Conservation (phyloP, 2,113 vertebrate species). For the Nipponia nippon region DNA sequence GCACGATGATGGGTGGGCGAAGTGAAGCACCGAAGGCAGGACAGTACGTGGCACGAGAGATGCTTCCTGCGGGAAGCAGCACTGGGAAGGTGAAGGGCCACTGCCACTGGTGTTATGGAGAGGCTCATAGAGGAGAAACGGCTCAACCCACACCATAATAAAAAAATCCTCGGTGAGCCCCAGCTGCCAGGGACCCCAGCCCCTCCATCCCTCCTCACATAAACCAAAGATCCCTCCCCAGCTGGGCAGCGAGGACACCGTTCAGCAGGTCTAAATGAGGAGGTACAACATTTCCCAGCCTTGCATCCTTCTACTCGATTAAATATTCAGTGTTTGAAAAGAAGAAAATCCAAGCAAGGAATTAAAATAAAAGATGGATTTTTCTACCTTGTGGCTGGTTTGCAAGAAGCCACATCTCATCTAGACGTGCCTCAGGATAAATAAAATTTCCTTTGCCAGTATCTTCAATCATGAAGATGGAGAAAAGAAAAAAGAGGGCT, state of each 20-base stretch:
- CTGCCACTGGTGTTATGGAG: neutral
- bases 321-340: neutral
- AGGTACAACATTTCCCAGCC: neutral
- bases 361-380: neutral
- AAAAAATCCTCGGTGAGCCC: neutral
- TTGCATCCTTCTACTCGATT: neutral
- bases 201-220: neutral
- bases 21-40: neutral
- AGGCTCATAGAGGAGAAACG: neutral
- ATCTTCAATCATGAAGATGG: neutral
- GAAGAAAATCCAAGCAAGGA: neutral
- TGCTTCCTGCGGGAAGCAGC: fast-evolving
- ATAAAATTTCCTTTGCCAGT: neutral
- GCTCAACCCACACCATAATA: neutral
- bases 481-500: neutral
- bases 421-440: neutral
- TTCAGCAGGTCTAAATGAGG: neutral
- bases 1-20: neutral
- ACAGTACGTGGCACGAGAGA: neutral
- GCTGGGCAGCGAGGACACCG: neutral
- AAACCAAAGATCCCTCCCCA: neutral
- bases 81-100: neutral
- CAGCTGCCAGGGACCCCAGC: neutral
- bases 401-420: neutral
- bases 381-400: neutral